A percentile compares a stretch with the other conserved stretches of the same genome.
These are phyloP conservation scores for Tholera decimalis DNA, from an alignment of 2,888 invertebrate species.

Conservation along the genomic window DNA sequence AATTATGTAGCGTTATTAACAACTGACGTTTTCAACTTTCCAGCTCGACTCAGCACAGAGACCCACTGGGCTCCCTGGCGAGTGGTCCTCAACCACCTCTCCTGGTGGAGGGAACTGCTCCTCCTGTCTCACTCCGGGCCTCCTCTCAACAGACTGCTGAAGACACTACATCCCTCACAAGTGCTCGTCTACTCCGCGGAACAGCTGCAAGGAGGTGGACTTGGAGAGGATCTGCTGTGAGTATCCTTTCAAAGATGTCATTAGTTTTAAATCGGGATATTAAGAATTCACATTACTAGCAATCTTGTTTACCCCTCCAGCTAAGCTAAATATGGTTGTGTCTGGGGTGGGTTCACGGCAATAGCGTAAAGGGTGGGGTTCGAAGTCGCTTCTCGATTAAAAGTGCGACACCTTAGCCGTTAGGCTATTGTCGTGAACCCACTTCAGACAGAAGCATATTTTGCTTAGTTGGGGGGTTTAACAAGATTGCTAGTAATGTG, in stretches of 20 bases:
- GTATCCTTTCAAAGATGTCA: conserved; percentile 58
- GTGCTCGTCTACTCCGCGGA: conserved; percentile 70
- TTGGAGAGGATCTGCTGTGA: conserved; percentile 82
- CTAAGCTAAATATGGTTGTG: too few species aligned
- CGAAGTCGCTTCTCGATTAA: too few species aligned
- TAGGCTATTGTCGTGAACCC: too few species aligned
- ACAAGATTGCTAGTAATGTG: too few species aligned
- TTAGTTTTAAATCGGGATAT: background rate
- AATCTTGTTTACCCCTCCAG: too few species aligned
- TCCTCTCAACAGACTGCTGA: conserved; percentile 87
- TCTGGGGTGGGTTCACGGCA: too few species aligned
- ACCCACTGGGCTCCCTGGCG: conserved; percentile 96
- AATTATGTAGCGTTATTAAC: too few species aligned
- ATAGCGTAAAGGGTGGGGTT: too few species aligned
- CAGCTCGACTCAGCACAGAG: conserved; percentile 90
- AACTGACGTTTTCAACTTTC: background rate
- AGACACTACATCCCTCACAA: conserved; percentile 73
- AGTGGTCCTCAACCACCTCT: conserved; percentile 94
- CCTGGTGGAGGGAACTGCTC: conserved; percentile 94
- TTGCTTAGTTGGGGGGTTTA: too few species aligned
- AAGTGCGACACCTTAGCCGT: too few species aligned
- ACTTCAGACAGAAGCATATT: too few species aligned
- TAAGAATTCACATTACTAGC: too few species aligned
- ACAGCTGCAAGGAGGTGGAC: conserved; percentile 57
- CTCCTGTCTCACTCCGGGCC: conserved; percentile 94